Percentiles rank a stretch among this genome's conserved stretches.
These are phyloP conservation scores for Oplegnathus fasciatus DNA, from an alignment of 2,113 vertebrate species.

Conservation along the genomic window DNA sequence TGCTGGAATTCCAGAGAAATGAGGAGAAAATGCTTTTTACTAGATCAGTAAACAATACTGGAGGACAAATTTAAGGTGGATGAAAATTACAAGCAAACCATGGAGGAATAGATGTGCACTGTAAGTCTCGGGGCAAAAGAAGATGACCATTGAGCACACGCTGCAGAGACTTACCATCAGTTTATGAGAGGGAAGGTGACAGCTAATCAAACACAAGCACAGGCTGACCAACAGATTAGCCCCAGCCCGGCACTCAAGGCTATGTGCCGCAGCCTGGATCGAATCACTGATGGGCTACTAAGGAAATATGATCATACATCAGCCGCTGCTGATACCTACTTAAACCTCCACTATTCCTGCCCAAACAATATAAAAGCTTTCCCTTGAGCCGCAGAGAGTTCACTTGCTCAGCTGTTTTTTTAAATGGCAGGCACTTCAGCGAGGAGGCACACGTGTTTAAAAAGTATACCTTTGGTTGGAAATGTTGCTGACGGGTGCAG, in stretches of 20 bases:
- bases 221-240: slow-evolving; percentile 41
- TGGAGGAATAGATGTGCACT: background rate
- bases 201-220: slow-evolving; percentile 75
- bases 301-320: slow-evolving; percentile 64
- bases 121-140: slow-evolving; percentile 20
- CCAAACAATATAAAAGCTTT: slow-evolving; percentile 30
- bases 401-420: slow-evolving; percentile 19
- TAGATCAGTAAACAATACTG: background rate
- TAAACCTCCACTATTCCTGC: slow-evolving; percentile 16
- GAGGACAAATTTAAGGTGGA: slow-evolving; percentile 7
- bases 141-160: slow-evolving; percentile 39
- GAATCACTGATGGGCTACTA: slow-evolving; percentile 46
- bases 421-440: background rate
- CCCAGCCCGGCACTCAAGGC: slow-evolving; percentile 49
- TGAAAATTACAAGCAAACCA: slow-evolving; percentile 9
- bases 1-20: slow-evolving; percentile 13
- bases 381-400: slow-evolving; percentile 12
- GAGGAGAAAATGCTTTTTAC: slow-evolving; percentile 3
- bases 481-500: slow-evolving; percentile 25
- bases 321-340: slow-evolving; percentile 33
- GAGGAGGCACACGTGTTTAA: slow-evolving; percentile 12
- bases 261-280: slow-evolving; percentile 63
- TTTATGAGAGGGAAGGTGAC: slow-evolving; percentile 64
- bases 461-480: slow-evolving; percentile 27
- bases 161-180: slow-evolving; percentile 52